Evolutionary conservation across 2,113 vertebrate species (phyloP), one percentile per base, ranked within the genome.

Genomic region (Zootoca vivipara): DNA sequence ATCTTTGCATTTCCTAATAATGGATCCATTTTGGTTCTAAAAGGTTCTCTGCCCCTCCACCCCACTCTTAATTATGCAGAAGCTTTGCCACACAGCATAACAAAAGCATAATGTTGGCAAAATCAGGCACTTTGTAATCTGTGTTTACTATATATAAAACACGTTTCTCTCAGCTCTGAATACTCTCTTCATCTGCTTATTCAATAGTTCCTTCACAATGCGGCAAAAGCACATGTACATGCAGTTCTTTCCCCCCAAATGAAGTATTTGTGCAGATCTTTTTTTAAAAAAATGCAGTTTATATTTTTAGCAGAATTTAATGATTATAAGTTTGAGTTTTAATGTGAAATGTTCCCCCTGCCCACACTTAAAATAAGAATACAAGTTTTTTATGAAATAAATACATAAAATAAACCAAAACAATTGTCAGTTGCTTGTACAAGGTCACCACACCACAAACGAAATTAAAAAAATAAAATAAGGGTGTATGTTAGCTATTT

Each of bases 41-140:
- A 88, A 85, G 0, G 1, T 83, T 58, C 67, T 46, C 46, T 46
- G 46, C 46, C 46, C 46, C 90, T 91, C 30, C 70, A 7, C 78
- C 40, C 56, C 16, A 78, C 58, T 86, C 15, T 22, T 64, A 80
- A 33, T 52, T 78, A 0, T 33, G 5, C 89, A 75, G 89, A 90
- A 26, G 24, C 52, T 16, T n/a, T 1, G 15, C 28, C 30, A 40
- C 4, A 64, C 0, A 64, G 0, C 2, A 4, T 46, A 93, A 85
- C 88, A n/a, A 90, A 42, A 73, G 8, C 88, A 16, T 56, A 89
- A 33, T n/a, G 70, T 42, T 89, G 64, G 8, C 82, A 7, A 6
- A 30, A 26, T 42, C 6, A 40, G 75, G 88, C 15, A 38, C 7
- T 58, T 64, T 0, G 0, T n/a, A 90, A 74, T 86, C 87, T 90